Conservation (phyloP, 30 jellyfish, hydroid and myxozoan genomes). For the Aurelia sp. region DNA sequence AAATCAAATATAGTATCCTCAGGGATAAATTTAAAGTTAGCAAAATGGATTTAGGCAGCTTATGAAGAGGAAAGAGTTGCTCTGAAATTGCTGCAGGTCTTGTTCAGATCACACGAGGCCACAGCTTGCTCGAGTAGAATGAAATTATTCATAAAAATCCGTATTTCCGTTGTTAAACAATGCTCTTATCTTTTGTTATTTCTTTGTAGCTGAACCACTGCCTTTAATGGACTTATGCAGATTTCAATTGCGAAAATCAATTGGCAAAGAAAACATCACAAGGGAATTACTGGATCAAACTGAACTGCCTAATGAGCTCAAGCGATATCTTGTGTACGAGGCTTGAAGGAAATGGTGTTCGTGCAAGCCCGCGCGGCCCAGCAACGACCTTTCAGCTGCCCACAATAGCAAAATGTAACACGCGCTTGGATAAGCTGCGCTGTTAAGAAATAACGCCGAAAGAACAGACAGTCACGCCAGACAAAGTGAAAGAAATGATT, state of each 20-base stretch:
- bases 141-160: not conserved
- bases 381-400: not conserved
- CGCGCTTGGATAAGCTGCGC: conserved; percentile 4
- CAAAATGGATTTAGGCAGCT: no score
- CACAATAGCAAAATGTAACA: conserved; percentile 20
- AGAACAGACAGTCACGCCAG: not conserved
- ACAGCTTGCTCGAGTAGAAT: no score
- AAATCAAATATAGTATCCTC: no score
- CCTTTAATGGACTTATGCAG: conserved; percentile 96
- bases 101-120: no score
- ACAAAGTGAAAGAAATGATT: not conserved
- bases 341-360: conserved; percentile 51
- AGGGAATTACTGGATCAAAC: conserved; percentile 72
- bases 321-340: conserved; percentile 91
- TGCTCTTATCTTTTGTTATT: no score
- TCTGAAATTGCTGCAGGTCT: no score
- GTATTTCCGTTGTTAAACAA: not conserved
- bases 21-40: no score
- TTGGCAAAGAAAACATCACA: conserved; percentile 92
- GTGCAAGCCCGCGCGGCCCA: conserved; percentile 19
- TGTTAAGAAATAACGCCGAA: conserved; percentile 1
- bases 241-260: conserved; percentile 77
- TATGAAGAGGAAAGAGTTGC: no score
- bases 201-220: conserved; percentile 92
- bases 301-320: conserved; percentile 84